Base-by-base conservation (phyloP, 2,888 invertebrate species). In the Eretmocerus hayati region DNA sequence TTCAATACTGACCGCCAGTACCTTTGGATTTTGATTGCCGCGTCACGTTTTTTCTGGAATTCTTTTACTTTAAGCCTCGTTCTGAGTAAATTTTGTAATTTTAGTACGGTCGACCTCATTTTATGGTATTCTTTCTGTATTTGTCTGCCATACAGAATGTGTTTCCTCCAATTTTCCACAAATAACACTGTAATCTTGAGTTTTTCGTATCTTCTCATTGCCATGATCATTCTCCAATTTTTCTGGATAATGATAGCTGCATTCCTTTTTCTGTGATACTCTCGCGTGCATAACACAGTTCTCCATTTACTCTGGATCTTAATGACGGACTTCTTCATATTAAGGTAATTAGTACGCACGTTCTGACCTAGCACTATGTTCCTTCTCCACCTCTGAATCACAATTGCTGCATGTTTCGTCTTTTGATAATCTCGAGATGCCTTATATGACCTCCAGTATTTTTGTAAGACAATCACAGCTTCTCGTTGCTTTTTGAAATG, bases 171-270 rank as follows among this genome's bases (percentile, higher is more conserved):
- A 8, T 45, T 53, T 45, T 66, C 61, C 22, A 66, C 53, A 20
- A 52, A 41, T 2, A 56, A 40, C 3, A 55, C 57, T 6, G 65
- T 58, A 8, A 42, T 38, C 48, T 48, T 58, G 18, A 45, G 42
- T n/a, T 36, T 42, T n/a, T 55, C 22, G 40, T 57, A 62, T 4
- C 47, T n/a, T 26, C 33, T 47, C 9, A 19, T 30, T 1, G 48
- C 47, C 21, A 33, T 22, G 5, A 47, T 32, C 42, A 50, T 63
- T 56, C 73, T 67, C 56, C 70, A 72, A 35, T 61, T 64, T 33
- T 66, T 67, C 58, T 78, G 78, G 13, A 75, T 60, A 2, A 59
- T 55, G 16, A 73, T 55, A 2, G 65, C 62, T 2, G 68, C 54
- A 26, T 60, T 60, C 50, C 62, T 18, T 15, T 46, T 16, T n/a